Conservation (phyloP, 2,888 invertebrate genomes). For the Acanthosepion esculentum region DNA sequence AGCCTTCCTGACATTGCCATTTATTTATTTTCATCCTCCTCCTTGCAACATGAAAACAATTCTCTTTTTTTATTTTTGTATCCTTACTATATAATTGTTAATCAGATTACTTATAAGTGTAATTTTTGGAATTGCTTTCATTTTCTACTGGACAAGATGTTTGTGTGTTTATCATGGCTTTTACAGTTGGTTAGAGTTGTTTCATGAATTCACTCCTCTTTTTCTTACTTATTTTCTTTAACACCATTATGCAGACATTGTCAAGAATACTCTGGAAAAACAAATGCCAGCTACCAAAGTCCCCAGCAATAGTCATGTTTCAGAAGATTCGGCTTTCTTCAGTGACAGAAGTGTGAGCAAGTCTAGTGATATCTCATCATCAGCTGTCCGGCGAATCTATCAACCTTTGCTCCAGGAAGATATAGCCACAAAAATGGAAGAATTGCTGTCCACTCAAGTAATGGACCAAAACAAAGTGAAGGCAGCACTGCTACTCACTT, state of each 20-base stretch:
- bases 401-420: background rate
- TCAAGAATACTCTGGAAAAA: background rate
- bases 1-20: background rate
- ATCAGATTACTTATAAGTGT: too few species aligned
- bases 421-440: background rate
- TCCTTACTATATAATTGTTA: background rate
- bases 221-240: background rate
- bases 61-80: background rate
- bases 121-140: too few species aligned
- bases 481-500: constrained; percentile 64
- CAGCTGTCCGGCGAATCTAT: background rate
- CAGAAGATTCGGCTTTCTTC: background rate
- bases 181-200: background rate
- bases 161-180: too few species aligned
- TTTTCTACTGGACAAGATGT: too few species aligned
- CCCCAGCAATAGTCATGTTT: background rate
- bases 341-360: constrained; percentile 33
- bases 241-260: background rate
- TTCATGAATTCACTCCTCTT: background rate
- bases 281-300: background rate
- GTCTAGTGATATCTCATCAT: background rate
- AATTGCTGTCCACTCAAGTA: background rate
- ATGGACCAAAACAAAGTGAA: constrained; percentile 53
- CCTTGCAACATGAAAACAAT: background rate
- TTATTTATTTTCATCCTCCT: background rate